A percentile compares a stretch with the other conserved stretches of the same genome.
Conservation (phyloP, 2,888 invertebrate genomes). For the Yponomeuta malinellus region DNA sequence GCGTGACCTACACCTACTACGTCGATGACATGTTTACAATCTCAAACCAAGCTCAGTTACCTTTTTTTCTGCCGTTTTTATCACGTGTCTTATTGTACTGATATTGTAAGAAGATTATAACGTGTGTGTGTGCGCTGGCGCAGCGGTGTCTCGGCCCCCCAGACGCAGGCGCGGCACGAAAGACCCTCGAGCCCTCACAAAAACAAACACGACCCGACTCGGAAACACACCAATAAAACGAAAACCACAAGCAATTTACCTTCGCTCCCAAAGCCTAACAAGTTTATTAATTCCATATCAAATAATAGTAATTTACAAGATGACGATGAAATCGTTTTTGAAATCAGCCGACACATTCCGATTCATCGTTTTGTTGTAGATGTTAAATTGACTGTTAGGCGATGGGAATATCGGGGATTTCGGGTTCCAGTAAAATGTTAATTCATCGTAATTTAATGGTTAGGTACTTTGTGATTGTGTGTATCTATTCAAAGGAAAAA, state of each 20-base stretch:
- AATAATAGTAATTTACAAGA: slow-evolving; percentile 72
- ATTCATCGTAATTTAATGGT: background rate
- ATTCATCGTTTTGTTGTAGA: slow-evolving; percentile 58
- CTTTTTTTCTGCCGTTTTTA: background rate
- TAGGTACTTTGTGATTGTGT: background rate
- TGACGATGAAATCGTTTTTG: slow-evolving; percentile 63
- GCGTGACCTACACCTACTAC: background rate
- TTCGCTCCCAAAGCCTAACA: slow-evolving; percentile 70
- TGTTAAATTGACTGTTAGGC: slow-evolving; percentile 14
- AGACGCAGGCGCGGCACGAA: slow-evolving; percentile 57
- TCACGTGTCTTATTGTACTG: background rate
- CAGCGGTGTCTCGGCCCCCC: slow-evolving; percentile 71
- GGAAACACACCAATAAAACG: slow-evolving; percentile 69
- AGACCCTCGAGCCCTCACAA: slow-evolving; percentile 59
- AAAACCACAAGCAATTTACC: slow-evolving; percentile 66
- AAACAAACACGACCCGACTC: slow-evolving; percentile 69
- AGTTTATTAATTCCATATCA: slow-evolving; percentile 74
- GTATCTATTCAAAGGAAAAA: too few species aligned
- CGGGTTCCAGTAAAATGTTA: slow-evolving; percentile 1
- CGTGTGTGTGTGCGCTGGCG: slow-evolving; percentile 40
- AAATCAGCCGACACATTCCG: slow-evolving; percentile 63
- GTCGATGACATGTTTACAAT: background rate
- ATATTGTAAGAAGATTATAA: slow-evolving; percentile 16
- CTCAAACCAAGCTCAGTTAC: background rate
- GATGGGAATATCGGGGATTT: slow-evolving; percentile 12